Evolutionary conservation across 2,113 vertebrate genomes (phyloP), one percentile per base, ranked within the genome.

Genomic region (Lepus americanus): DNA sequence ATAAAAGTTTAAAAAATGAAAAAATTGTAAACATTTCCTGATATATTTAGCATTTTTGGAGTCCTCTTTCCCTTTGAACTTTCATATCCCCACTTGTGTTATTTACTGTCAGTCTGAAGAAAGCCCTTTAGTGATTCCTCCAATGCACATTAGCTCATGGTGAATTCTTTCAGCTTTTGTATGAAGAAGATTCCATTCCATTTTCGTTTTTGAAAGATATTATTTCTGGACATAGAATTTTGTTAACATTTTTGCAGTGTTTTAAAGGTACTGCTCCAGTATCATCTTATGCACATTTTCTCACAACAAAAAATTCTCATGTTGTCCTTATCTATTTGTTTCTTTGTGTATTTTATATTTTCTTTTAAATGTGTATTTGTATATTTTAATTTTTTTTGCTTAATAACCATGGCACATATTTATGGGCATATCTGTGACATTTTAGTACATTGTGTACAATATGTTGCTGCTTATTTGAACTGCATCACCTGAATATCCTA

Each of bases 1-100:
- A 44, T 44, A 44, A 44, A 44, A 44, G 44, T 44, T 44, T 5
- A 44, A 44, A 44, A 44, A 44, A 44, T 44, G 5, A 44, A 44
- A 44, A 44, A 44, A 44, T 44, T 5, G 6, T 44, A 44, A 44
- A 44, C 44, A 44, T 73, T 31, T 53, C 5, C 7, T 31, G 36
- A 12, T 6, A 22, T 4, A 20, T 0, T 7, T 7, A 14, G 25
- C 8, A 27, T 49, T 23, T 49, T 23, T 0, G 4, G 19, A 14
- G 6, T 29, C 4, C 33, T 23, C 63, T 7, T 27, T 67, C 31
- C 29, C 25, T 23, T 49, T 51, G 12, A 13, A 1, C 29, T 25
- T 31, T n/a, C 4, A 1, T 44, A 9, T 72, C 55, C 39, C 22
- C 12, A 25, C 44, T 36, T 61, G 10, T 20, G 9, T 87, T 39